Evolutionary conservation across 2,113 vertebrate species (phyloP), one percentile per base, ranked within the genome.

Genomic region (Polypterus senegalus): DNA sequence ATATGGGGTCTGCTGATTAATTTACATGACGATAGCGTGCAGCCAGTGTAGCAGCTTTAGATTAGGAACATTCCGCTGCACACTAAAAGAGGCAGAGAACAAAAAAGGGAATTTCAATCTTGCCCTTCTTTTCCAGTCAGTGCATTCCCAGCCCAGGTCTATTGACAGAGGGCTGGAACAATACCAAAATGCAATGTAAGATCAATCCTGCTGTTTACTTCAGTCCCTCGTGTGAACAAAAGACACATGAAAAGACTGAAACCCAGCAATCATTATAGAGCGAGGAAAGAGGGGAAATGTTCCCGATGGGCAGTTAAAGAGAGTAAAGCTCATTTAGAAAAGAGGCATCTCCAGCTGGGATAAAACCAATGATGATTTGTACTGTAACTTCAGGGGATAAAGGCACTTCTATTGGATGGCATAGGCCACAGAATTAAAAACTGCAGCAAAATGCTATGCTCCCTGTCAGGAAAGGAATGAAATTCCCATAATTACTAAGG

Each of bases 161-260:
- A 91, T 89, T 89, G 90, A 89, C 81, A 76, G 82, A 79, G 74
- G 57, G 64, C 84, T 88, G 88, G 86, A 91, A 91, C 85, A 91
- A 91, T 84, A 89, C 87, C 86, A 87, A 84, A 83, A 86, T 74
- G 84, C 81, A 80, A 82, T 82, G 81, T 82, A 85, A 85, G 87
- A 90, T 91, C 89, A 89, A 87, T 91, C 87, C 88, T 78, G 84
- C 86, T 88, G 88, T 88, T 91, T 88, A 89, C 85, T 86, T 83
- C 79, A 9, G 78, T 79, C 84, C 82, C 78, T 81, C 73, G 73
- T 81, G 85, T 73, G 81, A 88, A 90, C 87, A 92, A 91, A 90
- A 84, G 78, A 76, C 76, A 80, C 83, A 84, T 84, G 85, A 88
- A 89, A 88, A 79, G 76, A 77, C 75, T 80, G 79, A 83, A 88